These are phyloP conservation scores for Lobophora halterata DNA, from an alignment of 2,888 invertebrate genomes.

Conservation along the genomic window DNA sequence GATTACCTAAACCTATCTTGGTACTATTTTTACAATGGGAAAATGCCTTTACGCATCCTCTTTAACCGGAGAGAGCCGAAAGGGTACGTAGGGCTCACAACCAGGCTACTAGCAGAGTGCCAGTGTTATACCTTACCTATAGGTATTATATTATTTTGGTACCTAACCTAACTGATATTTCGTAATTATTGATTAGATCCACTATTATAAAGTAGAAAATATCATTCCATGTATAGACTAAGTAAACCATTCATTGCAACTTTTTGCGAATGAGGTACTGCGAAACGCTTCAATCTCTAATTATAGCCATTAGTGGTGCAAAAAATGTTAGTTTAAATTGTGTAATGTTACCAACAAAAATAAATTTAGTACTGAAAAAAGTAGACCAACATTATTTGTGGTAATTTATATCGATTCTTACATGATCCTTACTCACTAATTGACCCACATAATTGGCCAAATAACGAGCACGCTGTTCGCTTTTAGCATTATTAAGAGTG, in stretches of 20 bases:
- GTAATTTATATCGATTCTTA: constrained; percentile 15
- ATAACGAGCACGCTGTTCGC: constrained; percentile 2
- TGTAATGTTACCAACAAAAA: constrained; percentile 20
- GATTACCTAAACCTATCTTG: too few relatives aligned
- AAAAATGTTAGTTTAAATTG: constrained; percentile 27
- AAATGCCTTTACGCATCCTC: too few relatives aligned
- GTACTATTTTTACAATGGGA: too few relatives aligned
- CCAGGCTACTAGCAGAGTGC: too few relatives aligned
- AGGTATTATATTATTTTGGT: too few relatives aligned
- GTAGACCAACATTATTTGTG: constrained; percentile 10
- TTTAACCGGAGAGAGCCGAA: too few relatives aligned
- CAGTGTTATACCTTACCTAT: too few relatives aligned
- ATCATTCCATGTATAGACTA: constrained; percentile 23
- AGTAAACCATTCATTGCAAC: constrained; percentile 16
- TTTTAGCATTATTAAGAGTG: too few relatives aligned
- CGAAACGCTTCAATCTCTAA: constrained; percentile 23
- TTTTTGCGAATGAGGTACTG: constrained; percentile 30
- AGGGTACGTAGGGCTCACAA: too few relatives aligned
- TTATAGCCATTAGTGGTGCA: constrained; percentile 23
- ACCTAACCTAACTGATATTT: too few relatives aligned
- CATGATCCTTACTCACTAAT: constrained; percentile 14
- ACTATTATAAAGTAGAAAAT: constrained; percentile 17
- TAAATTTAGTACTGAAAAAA: constrained; percentile 20
- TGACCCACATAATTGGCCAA: constrained; percentile 19
- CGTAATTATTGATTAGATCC: constrained; percentile 12